phyloP scores from a whole-genome alignment of 2,113 vertebrate species.

The Apaloderma vittatum region DNA sequence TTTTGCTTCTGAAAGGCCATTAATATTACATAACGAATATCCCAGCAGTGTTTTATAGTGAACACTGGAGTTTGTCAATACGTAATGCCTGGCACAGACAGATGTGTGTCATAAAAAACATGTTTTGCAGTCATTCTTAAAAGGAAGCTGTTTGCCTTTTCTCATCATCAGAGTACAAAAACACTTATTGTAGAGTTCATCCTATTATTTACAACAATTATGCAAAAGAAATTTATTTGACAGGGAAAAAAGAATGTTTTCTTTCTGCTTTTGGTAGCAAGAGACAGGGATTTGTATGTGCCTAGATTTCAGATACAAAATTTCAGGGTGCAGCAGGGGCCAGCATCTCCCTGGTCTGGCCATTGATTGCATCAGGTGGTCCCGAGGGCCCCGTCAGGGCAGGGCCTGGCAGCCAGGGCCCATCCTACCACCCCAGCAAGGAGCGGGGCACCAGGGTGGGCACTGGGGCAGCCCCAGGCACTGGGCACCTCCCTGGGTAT shows the following conservation, averaged over 20 bases:
- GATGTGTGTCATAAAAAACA: not conserved
- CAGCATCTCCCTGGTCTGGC: not conserved
- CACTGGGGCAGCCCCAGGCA: too few relatives aligned
- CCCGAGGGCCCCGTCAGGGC: rapidly evolving
- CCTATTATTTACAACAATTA: not conserved
- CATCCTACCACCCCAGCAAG: too few relatives aligned
- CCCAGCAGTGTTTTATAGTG: not conserved
- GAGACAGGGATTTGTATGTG: not conserved
- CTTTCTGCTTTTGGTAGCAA: not conserved
- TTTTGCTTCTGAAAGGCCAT: not conserved
- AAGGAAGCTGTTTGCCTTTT: not conserved
- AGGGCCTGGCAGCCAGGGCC: not conserved
- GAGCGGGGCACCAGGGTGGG: too few relatives aligned
- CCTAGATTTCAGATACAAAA: not conserved
- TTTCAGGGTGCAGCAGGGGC: not conserved
- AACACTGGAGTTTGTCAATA: not conserved
- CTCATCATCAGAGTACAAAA: not conserved
- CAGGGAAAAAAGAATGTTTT: not conserved
- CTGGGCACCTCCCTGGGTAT: too few relatives aligned
- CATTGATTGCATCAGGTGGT: not conserved
- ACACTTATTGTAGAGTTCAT: not conserved
- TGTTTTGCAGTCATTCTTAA: not conserved
- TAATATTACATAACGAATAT: not conserved
- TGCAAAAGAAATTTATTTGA: not conserved
- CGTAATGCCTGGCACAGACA: not conserved